A percentile compares a stretch with the other conserved stretches of the same genome.
Evolutionary conservation across 2,888 invertebrate species (phyloP).

Genomic region (Ectemnius continuus): DNA sequence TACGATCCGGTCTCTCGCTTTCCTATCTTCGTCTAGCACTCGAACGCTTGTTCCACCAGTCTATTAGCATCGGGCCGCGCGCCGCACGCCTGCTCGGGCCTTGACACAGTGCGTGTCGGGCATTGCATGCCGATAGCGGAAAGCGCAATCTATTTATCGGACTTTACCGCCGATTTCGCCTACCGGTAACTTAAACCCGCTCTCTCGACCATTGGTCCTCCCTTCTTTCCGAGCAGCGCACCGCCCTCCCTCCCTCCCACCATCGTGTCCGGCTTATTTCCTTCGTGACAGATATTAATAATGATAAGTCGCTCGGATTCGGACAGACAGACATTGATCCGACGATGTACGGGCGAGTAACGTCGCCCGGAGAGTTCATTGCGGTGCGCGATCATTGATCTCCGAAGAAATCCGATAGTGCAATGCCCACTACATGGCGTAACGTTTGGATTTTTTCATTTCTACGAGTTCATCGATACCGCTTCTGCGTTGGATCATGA

Average conservation of each 20-base stretch:
- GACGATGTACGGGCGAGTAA: no score
- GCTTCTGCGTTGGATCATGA: background rate
- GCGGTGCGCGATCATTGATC: slow-evolving; percentile 41
- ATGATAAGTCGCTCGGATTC: slow-evolving; percentile 3
- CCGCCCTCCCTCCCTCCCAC: no score
- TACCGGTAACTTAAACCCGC: slow-evolving; percentile 31
- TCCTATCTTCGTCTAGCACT: slow-evolving; percentile 20
- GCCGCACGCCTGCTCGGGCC: slow-evolving; percentile 67
- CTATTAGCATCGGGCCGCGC: slow-evolving; percentile 73
- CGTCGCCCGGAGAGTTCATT: no score
- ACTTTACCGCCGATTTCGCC: slow-evolving; percentile 71
- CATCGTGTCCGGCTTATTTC: no score
- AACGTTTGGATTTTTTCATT: slow-evolving; percentile 34
- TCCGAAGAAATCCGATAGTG: slow-evolving; percentile 47
- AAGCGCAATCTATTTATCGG: slow-evolving; percentile 76
- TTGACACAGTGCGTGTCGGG: slow-evolving; percentile 77
- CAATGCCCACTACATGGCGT: slow-evolving; percentile 20
- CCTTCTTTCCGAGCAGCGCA: no score
- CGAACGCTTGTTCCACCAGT: slow-evolving; percentile 55
- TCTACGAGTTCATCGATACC: slow-evolving; percentile 6
- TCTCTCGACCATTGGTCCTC: no score
- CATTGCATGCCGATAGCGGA: slow-evolving; percentile 76
- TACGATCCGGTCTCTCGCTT: slow-evolving; percentile 30
- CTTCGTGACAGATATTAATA: slow-evolving; percentile 16
- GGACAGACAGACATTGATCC: no score